Evolutionary conservation across 2,888 invertebrate species (phyloP).

Genomic region (Lycophotia porphyrea): DNA sequence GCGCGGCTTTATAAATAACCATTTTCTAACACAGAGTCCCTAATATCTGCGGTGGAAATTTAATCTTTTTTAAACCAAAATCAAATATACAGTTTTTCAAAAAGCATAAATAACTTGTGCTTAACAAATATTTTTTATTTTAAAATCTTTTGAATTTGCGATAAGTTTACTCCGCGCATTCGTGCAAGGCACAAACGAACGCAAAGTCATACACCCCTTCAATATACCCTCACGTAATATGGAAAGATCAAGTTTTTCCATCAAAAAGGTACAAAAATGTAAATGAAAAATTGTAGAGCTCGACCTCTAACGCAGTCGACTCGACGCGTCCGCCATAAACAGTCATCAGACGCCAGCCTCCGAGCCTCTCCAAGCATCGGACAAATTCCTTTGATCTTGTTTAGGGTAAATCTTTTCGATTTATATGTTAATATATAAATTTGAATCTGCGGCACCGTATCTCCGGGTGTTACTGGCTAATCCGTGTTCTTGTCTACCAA

Average conservation of each 20-base stretch:
- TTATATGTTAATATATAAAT: slow-evolving; percentile 89
- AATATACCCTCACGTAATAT: slow-evolving; percentile 59
- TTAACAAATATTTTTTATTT: neutral
- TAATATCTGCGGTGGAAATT: neutral
- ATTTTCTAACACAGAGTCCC: slow-evolving; percentile 20
- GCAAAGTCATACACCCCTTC: slow-evolving; percentile 49
- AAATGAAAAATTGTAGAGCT: slow-evolving; percentile 75
- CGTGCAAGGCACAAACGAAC: slow-evolving; percentile 12
- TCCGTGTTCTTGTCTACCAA: slow-evolving; percentile 78
- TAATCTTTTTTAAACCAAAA: neutral
- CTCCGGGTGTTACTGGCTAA: slow-evolving; percentile 82
- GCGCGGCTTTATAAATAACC: slow-evolving; percentile 27
- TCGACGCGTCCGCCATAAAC: slow-evolving; percentile 79
- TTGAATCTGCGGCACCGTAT: slow-evolving; percentile 84
- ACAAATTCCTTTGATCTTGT: slow-evolving; percentile 89
- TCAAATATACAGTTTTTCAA: neutral
- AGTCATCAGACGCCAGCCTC: slow-evolving; percentile 81
- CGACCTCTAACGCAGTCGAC: slow-evolving; percentile 71
- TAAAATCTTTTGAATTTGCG: neutral
- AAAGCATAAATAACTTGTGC: neutral
- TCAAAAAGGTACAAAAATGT: slow-evolving; percentile 77
- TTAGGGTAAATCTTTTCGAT: slow-evolving; percentile 89
- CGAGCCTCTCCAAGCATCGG: slow-evolving; percentile 79
- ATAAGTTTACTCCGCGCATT: neutral
- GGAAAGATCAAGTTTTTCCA: slow-evolving; percentile 70